These are phyloP conservation scores for Protonibea diacanthus DNA, from an alignment of 2,797 vertebrate species.

Conservation along the genomic window DNA sequence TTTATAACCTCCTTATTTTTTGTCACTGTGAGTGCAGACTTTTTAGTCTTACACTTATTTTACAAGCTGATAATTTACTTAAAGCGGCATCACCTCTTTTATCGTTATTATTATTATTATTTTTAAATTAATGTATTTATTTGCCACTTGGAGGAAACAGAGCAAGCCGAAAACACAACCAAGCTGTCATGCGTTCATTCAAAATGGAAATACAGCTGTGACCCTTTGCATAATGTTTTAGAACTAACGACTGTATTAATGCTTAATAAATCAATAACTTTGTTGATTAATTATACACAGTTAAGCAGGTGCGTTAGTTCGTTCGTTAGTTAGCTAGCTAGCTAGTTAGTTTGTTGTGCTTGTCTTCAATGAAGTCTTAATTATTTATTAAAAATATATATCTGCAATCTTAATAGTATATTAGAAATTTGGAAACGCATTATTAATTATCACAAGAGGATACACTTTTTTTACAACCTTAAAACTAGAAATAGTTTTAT, in stretches of 20 bases:
- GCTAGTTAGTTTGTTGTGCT: too few species aligned
- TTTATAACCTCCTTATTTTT: neutral
- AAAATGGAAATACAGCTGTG: too few species aligned
- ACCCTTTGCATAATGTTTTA: too few species aligned
- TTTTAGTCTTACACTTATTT: neutral
- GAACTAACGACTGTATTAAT: too few species aligned
- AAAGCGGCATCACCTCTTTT: constrained; percentile 4
- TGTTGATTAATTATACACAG: too few species aligned
- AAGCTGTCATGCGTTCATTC: too few species aligned
- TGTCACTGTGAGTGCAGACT: neutral
- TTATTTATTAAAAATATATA: neutral
- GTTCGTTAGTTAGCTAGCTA: too few species aligned
- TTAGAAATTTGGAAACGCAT: neutral
- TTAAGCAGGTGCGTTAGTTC: too few species aligned
- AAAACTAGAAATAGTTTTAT: neutral
- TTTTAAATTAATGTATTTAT: neutral
- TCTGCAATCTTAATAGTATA: neutral
- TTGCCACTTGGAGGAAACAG: neutral
- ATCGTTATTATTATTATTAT: neutral
- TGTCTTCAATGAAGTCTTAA: too few species aligned
- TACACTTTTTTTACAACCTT: neutral
- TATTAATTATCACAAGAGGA: neutral
- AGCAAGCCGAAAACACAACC: neutral
- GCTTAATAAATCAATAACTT: too few species aligned
- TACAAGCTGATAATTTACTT: neutral